phyloP scores from a whole-genome alignment of 2,797 vertebrate species.

The Brotula barbata region DNA sequence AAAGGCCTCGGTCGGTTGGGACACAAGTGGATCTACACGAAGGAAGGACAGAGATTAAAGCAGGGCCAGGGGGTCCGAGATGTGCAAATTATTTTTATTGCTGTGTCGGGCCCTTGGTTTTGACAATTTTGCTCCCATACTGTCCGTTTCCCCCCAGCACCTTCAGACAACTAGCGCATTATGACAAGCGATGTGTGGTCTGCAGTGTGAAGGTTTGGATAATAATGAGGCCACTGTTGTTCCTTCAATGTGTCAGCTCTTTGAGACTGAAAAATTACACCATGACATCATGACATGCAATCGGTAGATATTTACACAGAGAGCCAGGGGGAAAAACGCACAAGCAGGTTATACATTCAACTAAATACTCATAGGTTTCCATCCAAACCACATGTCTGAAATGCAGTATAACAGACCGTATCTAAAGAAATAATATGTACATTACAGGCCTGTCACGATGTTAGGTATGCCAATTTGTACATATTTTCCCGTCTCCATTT shows the following conservation, averaged over 20 bases:
- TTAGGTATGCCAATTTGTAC: conserved; percentile 34
- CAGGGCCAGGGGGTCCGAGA: conserved; percentile 56
- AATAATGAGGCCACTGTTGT: conserved; percentile 13
- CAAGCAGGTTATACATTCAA: conserved; percentile 6
- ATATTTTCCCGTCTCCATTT: conserved; percentile 1
- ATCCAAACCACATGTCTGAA: conserved; percentile 32
- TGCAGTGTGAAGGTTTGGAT: conserved; percentile 15
- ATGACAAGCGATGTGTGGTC: conserved; percentile 30
- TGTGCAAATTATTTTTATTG: conserved; percentile 63
- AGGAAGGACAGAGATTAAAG: conserved; percentile 43
- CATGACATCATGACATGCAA: conserved; percentile 11
- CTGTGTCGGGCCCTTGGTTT: conserved; percentile 56
- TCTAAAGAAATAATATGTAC: conserved; percentile 9
- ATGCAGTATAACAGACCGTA: conserved; percentile 12
- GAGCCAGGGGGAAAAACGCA: conserved; percentile 12
- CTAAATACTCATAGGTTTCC: conserved; percentile 20
- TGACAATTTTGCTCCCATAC: conserved; percentile 62
- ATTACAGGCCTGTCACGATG: conserved; percentile 21
- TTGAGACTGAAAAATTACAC: conserved; percentile 23
- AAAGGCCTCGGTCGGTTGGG: conserved; percentile 58
- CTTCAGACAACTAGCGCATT: conserved; percentile 51
- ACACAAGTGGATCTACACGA: conserved; percentile 54
- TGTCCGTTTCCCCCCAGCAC: conserved; percentile 49
- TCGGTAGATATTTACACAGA: conserved; percentile 11
- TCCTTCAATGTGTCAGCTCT: conserved; percentile 32